Base-by-base conservation (phyloP, 1,140 invertebrate species). In the Drosophila neocordata region DNA sequence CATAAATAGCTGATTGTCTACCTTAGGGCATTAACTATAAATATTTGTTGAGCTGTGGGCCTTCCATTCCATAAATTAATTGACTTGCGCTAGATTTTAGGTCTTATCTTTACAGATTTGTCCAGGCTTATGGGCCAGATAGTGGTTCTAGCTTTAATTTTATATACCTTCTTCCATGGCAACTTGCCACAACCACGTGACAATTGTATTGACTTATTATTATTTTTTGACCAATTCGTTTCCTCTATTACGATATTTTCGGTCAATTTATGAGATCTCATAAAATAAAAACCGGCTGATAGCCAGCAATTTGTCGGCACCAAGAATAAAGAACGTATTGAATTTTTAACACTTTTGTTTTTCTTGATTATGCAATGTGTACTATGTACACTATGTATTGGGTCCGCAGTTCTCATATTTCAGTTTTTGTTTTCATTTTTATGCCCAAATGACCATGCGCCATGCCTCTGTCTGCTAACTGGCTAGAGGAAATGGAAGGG, bases 391-490 rank as follows among this genome's bases (percentile, higher is more conserved):
- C 52, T 55, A 56, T 11, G n/a, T 56, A 31, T 31, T 31, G 27
- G 53, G 53, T 34, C 53, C 31, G 59, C 27, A 18, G 13, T 9
- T 44, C 64, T 62, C 72, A 52, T 61, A 62, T 74, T 74, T 68
- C 72, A 62, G 69, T 75, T 75, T 74, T 74, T 74, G 72, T 74
- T 74, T 74, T 74, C 71, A 68, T 69, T 76, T 76, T 76, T 73
- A 76, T 76, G 73, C 73, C 51, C 48, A 76, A 76, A 76, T 76
- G 73, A 41, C 73, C 73, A 65, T 44, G 66, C 55, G 18, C 20
- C 41, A 20, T 48, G 7, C 15, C 18, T 20, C 18, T 11, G 41
- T 9, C 41, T 9, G 7, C 34, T 35, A n/a, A 24, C 44, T n/a
- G 69, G 62, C 31, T 27, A 41, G 63, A 27, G 41, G 53, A 65